Percentiles rank a stretch among this genome's conserved stretches.
Conservation (phyloP, 2,797 vertebrate genomes). For the Netta rufina region DNA sequence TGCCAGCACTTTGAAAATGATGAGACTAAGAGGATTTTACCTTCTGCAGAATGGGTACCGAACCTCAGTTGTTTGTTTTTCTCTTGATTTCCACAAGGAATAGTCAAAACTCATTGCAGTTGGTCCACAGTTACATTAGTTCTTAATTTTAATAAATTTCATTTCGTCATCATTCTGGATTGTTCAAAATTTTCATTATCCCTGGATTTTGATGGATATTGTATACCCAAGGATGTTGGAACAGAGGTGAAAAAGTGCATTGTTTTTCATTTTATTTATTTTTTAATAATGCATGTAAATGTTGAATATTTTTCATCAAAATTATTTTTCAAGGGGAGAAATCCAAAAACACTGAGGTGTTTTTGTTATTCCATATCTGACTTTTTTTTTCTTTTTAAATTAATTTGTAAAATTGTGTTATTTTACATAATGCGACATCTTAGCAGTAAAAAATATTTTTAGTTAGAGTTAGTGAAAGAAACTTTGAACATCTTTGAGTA, state of each 20-base stretch:
- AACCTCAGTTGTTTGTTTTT: background rate
- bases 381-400: background rate
- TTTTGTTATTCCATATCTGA: background rate
- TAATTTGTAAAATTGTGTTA: background rate
- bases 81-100: background rate
- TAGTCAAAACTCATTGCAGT: background rate
- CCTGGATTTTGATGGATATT: background rate
- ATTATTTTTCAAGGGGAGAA: background rate
- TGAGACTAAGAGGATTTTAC: background rate
- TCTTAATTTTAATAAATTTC: background rate
- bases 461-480: background rate
- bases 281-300: background rate
- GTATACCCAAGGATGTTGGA: background rate
- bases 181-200: background rate
- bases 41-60: background rate
- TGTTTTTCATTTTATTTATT: background rate
- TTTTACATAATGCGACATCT: background rate
- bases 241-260: background rate
- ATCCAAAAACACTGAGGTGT: background rate
- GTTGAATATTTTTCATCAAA: background rate
- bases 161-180: background rate
- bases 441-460: background rate
- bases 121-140: background rate
- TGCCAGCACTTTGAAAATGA: background rate
- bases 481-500: background rate